Conservation (phyloP, 2,113 vertebrate species). For the Periophthalmodon schlosseri region DNA sequence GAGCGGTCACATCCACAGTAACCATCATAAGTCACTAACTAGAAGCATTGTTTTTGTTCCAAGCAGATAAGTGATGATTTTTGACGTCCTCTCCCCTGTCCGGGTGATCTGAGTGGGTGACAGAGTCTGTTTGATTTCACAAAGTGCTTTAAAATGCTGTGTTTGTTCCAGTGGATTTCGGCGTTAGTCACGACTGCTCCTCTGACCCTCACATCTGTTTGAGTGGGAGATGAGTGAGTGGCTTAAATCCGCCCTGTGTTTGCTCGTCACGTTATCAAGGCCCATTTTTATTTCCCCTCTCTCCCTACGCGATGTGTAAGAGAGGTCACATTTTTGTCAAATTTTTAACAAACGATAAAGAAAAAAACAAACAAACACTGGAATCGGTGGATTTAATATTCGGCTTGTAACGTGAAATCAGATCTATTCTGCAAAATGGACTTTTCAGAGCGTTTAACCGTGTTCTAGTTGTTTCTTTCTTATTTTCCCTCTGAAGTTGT, state of each 20-base stretch:
- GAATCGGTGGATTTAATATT: no score
- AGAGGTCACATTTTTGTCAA: background rate
- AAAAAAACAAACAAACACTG: no score
- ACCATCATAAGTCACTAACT: no score
- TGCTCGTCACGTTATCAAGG: constrained; percentile 8
- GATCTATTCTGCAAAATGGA: no score
- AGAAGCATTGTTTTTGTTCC: no score
- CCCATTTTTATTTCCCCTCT: constrained; percentile 31
- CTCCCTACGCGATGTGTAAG: background rate
- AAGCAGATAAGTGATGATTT: no score
- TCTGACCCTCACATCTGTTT: constrained; percentile 28
- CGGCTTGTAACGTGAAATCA: no score
- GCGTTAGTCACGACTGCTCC: constrained; percentile 22
- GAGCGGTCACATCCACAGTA: no score
- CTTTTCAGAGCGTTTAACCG: no score
- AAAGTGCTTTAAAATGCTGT: background rate
- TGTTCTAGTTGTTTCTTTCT: no score
- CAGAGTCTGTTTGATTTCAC: background rate
- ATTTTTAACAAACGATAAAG: background rate
- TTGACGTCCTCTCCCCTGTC: no score
- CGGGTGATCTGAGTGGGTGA: background rate
- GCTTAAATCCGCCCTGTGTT: background rate
- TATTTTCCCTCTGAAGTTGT: no score
- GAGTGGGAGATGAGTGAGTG: constrained; percentile 1
- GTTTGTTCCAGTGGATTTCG: background rate